Evolutionary conservation across 2,888 invertebrate species (phyloP).

Genomic region (Euphydryas editha): DNA sequence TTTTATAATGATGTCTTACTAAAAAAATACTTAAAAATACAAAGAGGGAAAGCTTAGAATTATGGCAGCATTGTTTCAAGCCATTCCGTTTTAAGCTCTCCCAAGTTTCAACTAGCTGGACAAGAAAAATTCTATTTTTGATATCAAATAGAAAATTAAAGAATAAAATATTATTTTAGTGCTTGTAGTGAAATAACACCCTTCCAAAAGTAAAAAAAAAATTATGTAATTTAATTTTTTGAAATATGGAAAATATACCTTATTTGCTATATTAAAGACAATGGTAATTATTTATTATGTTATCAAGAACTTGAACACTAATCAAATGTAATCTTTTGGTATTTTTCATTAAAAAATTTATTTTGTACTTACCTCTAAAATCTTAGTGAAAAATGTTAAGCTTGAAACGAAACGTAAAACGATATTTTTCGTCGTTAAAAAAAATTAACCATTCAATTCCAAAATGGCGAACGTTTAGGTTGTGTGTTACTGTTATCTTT

Average conservation of each 20-base stretch:
- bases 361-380: too few species aligned
- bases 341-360: too few species aligned
- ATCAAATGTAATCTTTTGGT: too few species aligned
- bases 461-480: conserved; percentile 77
- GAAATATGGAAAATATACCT: too few species aligned
- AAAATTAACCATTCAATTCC: conserved; percentile 52
- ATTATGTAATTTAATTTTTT: too few species aligned
- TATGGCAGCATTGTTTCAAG: not conserved
- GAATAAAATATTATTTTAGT: not conserved
- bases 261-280: too few species aligned
- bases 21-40: not conserved
- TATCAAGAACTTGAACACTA: too few species aligned
- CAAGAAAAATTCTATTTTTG: not conserved
- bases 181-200: too few species aligned
- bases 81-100: not conserved
- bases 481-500: conserved; percentile 68
- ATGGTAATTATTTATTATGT: too few species aligned
- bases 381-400: not conserved
- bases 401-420: conserved; percentile 49
- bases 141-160: too few species aligned
- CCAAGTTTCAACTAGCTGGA: not conserved
- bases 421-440: conserved; percentile 41
- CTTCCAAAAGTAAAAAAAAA: too few species aligned
- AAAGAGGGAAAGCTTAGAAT: not conserved
- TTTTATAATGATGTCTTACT: too few species aligned